Percentiles rank a stretch among this genome's conserved stretches.
Evolutionary conservation across 2,888 invertebrate species (phyloP).

Genomic region (Pyrocoelia pectoralis): DNA sequence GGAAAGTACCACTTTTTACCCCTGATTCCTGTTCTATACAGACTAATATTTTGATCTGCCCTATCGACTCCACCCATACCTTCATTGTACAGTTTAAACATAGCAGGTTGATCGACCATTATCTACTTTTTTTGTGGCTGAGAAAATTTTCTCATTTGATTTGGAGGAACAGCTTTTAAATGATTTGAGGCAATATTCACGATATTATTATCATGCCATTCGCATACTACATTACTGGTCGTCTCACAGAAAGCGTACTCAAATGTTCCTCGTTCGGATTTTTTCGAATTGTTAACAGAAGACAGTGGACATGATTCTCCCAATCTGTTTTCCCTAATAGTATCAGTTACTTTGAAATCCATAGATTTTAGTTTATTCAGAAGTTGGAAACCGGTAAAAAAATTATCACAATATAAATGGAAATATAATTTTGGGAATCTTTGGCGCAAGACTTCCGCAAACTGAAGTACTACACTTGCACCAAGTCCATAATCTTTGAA

Average conservation of each 20-base stretch:
- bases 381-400: too few relatives aligned
- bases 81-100: constrained; percentile 31
- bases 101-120: background rate
- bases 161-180: constrained; percentile 7
- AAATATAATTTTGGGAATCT: too few relatives aligned
- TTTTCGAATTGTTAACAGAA: constrained; percentile 10
- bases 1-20: constrained; percentile 47
- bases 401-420: too few relatives aligned
- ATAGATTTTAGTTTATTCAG: constrained; percentile 24
- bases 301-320: constrained; percentile 13
- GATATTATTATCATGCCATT: constrained; percentile 28
- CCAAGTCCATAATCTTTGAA: too few relatives aligned
- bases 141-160: constrained; percentile 25
- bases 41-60: constrained; percentile 8
- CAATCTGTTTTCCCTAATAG: constrained; percentile 34
- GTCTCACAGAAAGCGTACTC: constrained; percentile 4
- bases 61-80: constrained; percentile 37
- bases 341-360: constrained; percentile 30
- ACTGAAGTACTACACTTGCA: too few relatives aligned
- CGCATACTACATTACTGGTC: constrained; percentile 18
- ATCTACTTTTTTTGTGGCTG: constrained; percentile 20
- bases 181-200: constrained; percentile 18
- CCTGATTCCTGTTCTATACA: constrained; percentile 40
- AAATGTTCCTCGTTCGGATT: constrained; percentile 19
- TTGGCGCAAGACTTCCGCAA: too few relatives aligned